A percentile compares a stretch with the other conserved stretches of the same genome.
phyloP scores from a whole-genome alignment of 2,888 invertebrate genomes.

The Oligia strigilis region DNA sequence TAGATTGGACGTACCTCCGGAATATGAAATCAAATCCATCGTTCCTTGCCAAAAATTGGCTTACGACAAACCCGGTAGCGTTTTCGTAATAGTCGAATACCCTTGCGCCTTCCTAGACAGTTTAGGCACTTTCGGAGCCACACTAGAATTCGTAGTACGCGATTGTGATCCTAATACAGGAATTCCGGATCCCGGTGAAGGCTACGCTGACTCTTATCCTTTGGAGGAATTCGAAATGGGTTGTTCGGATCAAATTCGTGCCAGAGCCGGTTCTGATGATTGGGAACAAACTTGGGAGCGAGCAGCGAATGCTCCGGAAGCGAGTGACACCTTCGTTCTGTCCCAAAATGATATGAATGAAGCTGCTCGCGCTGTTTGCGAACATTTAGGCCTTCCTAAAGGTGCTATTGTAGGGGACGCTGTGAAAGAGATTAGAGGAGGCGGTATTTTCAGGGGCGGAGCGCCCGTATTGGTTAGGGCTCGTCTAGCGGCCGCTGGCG shows the following conservation, averaged over 20 bases:
- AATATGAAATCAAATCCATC: constrained; percentile 93
- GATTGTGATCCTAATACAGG: constrained; percentile 99
- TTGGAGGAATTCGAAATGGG: constrained; percentile 94
- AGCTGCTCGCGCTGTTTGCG: constrained; percentile 85
- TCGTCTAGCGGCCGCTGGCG: constrained; percentile 93
- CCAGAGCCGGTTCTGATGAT: constrained; percentile 79
- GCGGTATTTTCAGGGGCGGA: constrained; percentile 97
- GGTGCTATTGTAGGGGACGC: constrained; percentile 82
- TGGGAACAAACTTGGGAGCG: constrained; percentile 94
- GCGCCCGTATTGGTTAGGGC: constrained; percentile 96
- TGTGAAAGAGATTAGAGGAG: constrained; percentile 84
- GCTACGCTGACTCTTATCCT: constrained; percentile 98
- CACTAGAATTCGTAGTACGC: constrained; percentile 97
- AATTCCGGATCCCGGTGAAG: constrained; percentile 97
- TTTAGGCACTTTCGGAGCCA: constrained; percentile 96
- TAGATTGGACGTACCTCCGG: constrained; percentile 95
- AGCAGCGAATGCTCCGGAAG: constrained; percentile 92
- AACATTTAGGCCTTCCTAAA: constrained; percentile 82
- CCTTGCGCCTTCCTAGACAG: constrained; percentile 90
- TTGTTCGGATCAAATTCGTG: constrained; percentile 83
- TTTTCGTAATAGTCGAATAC: constrained; percentile 95
- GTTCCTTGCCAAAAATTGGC: constrained; percentile 94
- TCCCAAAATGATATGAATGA: constrained; percentile 88
- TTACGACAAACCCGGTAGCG: constrained; percentile 96
- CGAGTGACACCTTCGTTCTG: constrained; percentile 98